Evolutionary conservation across 2,797 vertebrate genomes (phyloP), one percentile per base, ranked within the genome.

Genomic region (Eulemur coronatus): DNA sequence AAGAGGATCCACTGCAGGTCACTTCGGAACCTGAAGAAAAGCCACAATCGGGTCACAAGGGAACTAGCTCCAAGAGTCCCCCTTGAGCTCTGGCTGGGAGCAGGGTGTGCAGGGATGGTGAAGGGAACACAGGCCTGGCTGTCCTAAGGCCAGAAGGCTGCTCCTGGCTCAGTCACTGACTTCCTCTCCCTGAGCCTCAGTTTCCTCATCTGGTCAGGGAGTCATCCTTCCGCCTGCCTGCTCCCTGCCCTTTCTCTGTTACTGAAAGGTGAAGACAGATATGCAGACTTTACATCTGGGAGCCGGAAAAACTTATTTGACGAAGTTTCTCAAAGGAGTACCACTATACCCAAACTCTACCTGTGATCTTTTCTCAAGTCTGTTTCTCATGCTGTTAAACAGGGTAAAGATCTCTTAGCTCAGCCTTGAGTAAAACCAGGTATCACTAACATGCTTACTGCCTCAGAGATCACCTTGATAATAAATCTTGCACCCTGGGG

Each of bases 1-100:
- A 99, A 99, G 46, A 99, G 98, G 61, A 99, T 98, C 99, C 99
- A 99, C 84, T 99, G 98, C 90, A 99, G 98, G 93, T 99, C 98
- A 88, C 98, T 98, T 48, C 98, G 99, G 95, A 99, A 99, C 95
- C 99, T 99, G 96, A 93, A 98, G 59, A 28, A 97, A 15, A 98
- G 67, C 41, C 38, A 2, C 3, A 6, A 3, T 89, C 4, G 1
- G 52, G 65, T 93, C 63, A 81, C 2, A 7, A 1, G 11, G 65
- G 38, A 43, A 50, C 59, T 8, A 59, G 92, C 17, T 85, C 50
- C 52, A 17, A 57, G 41, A 43, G 26, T 15, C 7, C 9, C 9
- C 20, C 59, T 7, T 0, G 4, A 43, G n/a, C 41, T 26, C 26
- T 18, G 22, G 41, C 61, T 73, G 55, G n/a, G 24, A 24, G 28